Evolutionary conservation across 2,113 vertebrate species (phyloP), one percentile per base, ranked within the genome.

Genomic region (Irena cyanogastra): DNA sequence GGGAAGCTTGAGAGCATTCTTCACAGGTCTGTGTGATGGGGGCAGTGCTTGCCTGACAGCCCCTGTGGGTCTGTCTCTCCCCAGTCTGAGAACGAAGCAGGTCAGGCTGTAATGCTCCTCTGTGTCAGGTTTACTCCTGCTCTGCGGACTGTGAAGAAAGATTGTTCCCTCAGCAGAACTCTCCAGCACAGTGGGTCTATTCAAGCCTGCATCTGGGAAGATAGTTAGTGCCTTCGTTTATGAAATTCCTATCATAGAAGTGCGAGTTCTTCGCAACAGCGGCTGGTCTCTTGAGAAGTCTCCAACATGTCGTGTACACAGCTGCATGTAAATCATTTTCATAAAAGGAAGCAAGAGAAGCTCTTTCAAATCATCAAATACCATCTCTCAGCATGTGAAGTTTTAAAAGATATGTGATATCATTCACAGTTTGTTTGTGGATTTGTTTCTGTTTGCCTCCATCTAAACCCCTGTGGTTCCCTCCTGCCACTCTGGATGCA

Each of bases 21-120:
- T 65, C 14, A 6, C 0, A 0, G 26, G 24, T 27, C 17, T 0
- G 0, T 18, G 75, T 61, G 61, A 18, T 0, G 0, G 22, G 54
- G n/a, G 26, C 3, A 16, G 33, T 0, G 10, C 41, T 60, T 6
- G 8, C 39, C 45, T 24, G 37, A 16, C 1, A 5, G 52, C 30
- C 52, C 33, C 24, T 14, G 59, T 5, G 27, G 26, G 20, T 28
- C 49, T 41, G 19, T 26, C 65, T 68, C 30, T 63, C 56, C 68
- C 42, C 60, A 35, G 0, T 1, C 24, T 21, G 12, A 54, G 82
- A 63, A 35, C 0, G 3, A 68, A 69, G 39, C 0, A 1, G 45
- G 41, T 74, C 59, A 68, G 42, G 44, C 60, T 54, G 35, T 47
- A 66, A 20, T 1, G 8, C 63, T 83, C 45, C 50, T 37, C 39